A percentile compares a stretch with the other conserved stretches of the same genome.
phyloP scores from a whole-genome alignment of 2,113 vertebrate genomes.

The Ahaetulla prasina region DNA sequence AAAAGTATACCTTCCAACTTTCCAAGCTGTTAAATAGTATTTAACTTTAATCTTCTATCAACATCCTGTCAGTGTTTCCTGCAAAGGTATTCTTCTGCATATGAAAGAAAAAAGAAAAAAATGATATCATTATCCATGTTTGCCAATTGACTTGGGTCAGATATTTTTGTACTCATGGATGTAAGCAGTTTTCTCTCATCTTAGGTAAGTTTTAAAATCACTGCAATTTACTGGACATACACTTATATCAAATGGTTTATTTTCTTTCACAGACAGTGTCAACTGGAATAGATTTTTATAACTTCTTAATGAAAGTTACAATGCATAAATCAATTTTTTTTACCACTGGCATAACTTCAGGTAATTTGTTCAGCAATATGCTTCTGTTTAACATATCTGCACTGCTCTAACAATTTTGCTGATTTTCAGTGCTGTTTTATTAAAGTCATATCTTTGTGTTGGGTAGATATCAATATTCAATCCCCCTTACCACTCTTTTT shows the following conservation, averaged over 20 bases:
- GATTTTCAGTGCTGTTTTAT: background rate
- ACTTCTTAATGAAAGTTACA: constrained; percentile 37
- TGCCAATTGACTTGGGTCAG: constrained; percentile 40
- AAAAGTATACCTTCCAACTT: constrained; percentile 28
- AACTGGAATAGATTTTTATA: constrained; percentile 24
- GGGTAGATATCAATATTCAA: background rate
- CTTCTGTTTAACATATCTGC: background rate
- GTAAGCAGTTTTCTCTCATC: constrained; percentile 45
- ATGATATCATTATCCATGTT: constrained; percentile 29
- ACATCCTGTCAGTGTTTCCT: constrained; percentile 63
- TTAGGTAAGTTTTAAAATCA: constrained; percentile 18
- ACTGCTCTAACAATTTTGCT: background rate
- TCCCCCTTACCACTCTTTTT: no score
- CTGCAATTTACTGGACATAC: background rate
- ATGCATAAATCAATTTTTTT: background rate
- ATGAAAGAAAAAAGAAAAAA: constrained; percentile 10
- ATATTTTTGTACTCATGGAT: constrained; percentile 35
- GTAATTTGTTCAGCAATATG: background rate
- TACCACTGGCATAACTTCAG: constrained; percentile 25
- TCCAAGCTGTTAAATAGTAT: constrained; percentile 40
- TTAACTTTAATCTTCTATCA: constrained; percentile 56
- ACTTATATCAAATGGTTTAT: background rate
- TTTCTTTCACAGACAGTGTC: background rate
- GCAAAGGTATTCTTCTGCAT: constrained; percentile 52
- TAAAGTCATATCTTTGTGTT: background rate